Evolutionary conservation across 1,140 invertebrate genomes (phyloP), one percentile per base, ranked within the genome.

Genomic region (Aphelenchoides avenae): DNA sequence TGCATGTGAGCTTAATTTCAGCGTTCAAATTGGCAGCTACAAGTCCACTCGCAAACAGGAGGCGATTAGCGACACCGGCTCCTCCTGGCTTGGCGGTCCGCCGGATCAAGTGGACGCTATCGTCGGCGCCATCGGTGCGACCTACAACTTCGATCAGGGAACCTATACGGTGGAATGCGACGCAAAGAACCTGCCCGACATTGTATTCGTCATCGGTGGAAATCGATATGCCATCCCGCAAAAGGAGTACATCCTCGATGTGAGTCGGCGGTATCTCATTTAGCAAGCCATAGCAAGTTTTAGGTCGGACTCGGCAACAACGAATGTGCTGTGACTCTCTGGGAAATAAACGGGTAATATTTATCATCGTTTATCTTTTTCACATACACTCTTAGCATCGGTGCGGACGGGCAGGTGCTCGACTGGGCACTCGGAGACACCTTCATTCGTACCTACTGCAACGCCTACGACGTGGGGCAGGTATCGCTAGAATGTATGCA

Each of bases 391-490:
- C n/a, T n/a, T n/a, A n/a, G n/a, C n/a, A n/a, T n/a, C n/a, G n/a
- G n/a, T n/a, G n/a, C n/a, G n/a, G n/a, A n/a, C n/a, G n/a, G n/a
- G n/a, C n/a, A n/a, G n/a, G n/a, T n/a, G n/a, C n/a, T n/a, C 3
- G 11, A 29, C 4, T 64, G 61, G 61, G 52, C 52, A 31, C 46
- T 64, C 22, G 62, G 62, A 30, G 52, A 64, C 36, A 47, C 61
- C 11, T 65, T 49, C 15, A 64, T 64, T 22, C 42, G 61, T 7
- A 39, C 34, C 2, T 64, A 59, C 27, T 64, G 62, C 43, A 53
- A 58, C 24, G 20, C 64, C 5, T 64, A 64, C 20, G 62, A 64
- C 40, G 47, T 64, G n/a, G 62, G 61, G 22, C 51, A 57, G 18
- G 37, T 31, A n/a, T 36, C n/a, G n/a, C n/a, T n/a, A n/a, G n/a